phyloP scores from a whole-genome alignment of 2,888 invertebrate genomes.

The Thalpophila matura region DNA sequence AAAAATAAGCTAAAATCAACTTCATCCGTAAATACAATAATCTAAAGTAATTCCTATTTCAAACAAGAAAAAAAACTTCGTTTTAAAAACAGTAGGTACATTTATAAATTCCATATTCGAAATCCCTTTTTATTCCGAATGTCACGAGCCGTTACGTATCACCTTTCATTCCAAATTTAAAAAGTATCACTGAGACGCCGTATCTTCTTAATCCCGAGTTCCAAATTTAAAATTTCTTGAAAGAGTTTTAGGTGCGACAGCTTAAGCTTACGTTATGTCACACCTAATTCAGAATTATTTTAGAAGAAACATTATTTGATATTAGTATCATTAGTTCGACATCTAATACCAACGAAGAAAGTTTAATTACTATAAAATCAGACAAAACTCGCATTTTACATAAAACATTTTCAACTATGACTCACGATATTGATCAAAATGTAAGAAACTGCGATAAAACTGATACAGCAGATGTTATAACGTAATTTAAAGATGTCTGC shows the following conservation, averaged over 20 bases:
- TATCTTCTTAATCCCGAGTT: conserved; percentile 85
- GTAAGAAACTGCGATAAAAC: conserved; percentile 47
- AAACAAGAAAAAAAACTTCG: conserved; percentile 8
- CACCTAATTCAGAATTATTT: conserved; percentile 24
- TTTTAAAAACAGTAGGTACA: conserved; percentile 37
- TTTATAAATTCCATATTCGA: conserved; percentile 58
- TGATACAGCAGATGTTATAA: conserved; percentile 53
- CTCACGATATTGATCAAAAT: conserved; percentile 36
- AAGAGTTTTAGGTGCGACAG: conserved; percentile 83
- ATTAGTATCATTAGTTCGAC: conserved; percentile 5
- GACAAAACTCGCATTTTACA: conserved; percentile 14
- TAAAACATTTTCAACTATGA: conserved; percentile 17
- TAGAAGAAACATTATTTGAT: conserved; percentile 6
- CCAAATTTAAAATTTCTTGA: conserved; percentile 88
- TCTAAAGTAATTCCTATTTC: background rate
- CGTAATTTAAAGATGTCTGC: conserved; percentile 61
- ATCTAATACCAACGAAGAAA: conserved; percentile 12
- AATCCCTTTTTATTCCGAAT: conserved; percentile 71
- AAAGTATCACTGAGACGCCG: conserved; percentile 83
- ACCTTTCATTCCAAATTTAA: conserved; percentile 85
- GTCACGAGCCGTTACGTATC: conserved; percentile 78
- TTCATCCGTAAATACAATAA: background rate
- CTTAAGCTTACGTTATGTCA: conserved; percentile 50
- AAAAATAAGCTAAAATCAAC: conserved; percentile 3
- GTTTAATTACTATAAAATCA: conserved; percentile 8